Percentiles rank a stretch among this genome's conserved stretches.
phyloP scores from a whole-genome alignment of 2,888 invertebrate species.

The Galeopsomyia nigrocyanea region DNA sequence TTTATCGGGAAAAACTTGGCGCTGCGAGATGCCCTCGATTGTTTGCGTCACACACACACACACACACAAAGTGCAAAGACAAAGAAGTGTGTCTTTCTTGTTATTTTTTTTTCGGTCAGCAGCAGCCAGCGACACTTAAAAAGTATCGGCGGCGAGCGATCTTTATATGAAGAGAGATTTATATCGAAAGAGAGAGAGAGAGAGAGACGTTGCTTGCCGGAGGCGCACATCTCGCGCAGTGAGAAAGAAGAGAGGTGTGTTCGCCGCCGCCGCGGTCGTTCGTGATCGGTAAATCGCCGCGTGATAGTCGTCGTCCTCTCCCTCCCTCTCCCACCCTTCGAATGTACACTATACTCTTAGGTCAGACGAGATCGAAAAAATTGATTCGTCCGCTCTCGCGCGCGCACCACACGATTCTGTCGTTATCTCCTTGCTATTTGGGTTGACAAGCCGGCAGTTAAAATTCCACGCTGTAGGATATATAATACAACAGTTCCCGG shows the following conservation, averaged over 20 bases:
- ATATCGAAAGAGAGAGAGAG: conserved; percentile 27
- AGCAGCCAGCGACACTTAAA: neutral
- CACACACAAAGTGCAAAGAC: too few species aligned
- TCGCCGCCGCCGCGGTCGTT: conserved; percentile 2
- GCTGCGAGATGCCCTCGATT: too few species aligned
- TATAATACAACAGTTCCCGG: too few species aligned
- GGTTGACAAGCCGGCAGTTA: too few species aligned
- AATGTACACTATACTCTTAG: conserved; percentile 9
- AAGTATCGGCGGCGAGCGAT: conserved; percentile 22
- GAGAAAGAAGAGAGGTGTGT: conserved; percentile 14
- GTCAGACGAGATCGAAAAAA: conserved; percentile 18
- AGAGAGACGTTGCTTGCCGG: conserved; percentile 11
- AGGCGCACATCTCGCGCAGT: conserved; percentile 26
- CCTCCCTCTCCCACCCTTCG: conserved; percentile 24
- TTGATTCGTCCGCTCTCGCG: conserved; percentile 20
- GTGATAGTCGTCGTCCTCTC: conserved; percentile 11
- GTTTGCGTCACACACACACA: too few species aligned
- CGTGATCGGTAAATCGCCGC: conserved; percentile 32
- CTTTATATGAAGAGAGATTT: conserved; percentile 39
- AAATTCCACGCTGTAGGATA: too few species aligned
- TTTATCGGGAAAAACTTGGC: too few species aligned
- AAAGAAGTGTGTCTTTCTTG: too few species aligned
- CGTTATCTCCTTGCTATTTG: too few species aligned
- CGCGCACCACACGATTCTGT: too few species aligned
- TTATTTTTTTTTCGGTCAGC: too few species aligned